Base-by-base conservation (phyloP, 2,113 vertebrate species). In the Bos taurus region DNA sequence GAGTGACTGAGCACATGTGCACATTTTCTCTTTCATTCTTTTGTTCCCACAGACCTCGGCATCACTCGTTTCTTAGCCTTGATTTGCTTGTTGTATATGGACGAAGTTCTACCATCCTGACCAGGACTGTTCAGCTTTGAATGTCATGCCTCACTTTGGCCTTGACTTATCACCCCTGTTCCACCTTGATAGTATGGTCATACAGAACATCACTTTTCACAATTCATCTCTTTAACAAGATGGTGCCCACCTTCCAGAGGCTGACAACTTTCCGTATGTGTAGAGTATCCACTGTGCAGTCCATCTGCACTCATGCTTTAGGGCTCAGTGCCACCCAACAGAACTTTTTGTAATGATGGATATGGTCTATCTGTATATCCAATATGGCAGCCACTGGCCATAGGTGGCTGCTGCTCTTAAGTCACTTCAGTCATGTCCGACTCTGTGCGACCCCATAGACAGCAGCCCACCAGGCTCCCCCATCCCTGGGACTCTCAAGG, bases 1-100 rank as follows among this genome's bases (percentile, higher is more conserved):
- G 36, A 77, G 23, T 26, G 36, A 77, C 11, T 14, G 23, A 13
- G 23, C 3, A 43, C 15, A 26, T 0, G 0, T 3, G 40, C 40
- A 77, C 36, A 26, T 26, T 26, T 77, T 64, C 40, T 16, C 25
- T 52, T 33, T 92, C n/a, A 36, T 59, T 90, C 28, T 87, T 56
- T 46, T 46, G 13, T 16, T 33, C 17, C 30, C 8, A 15, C 1
- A 59, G 78, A 86, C 26, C 62, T 84, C 26, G 19, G 12, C 11
- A 23, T 40, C 33, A 15, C 14, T 43, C 21, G 10, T 88, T 92
- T 30, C 30, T 26, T 48, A 88, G 54, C 7, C 30, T n/a, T 2
- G 2, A n/a, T 67, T 77, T 91, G 40, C 40, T 50, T 8, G 4
- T 33, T 16, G 16, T n/a, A 5, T 25, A 46, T 6, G 43, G 7